phyloP scores from a whole-genome alignment of 2,797 vertebrate genomes.

The Melopsittacus undulatus region DNA sequence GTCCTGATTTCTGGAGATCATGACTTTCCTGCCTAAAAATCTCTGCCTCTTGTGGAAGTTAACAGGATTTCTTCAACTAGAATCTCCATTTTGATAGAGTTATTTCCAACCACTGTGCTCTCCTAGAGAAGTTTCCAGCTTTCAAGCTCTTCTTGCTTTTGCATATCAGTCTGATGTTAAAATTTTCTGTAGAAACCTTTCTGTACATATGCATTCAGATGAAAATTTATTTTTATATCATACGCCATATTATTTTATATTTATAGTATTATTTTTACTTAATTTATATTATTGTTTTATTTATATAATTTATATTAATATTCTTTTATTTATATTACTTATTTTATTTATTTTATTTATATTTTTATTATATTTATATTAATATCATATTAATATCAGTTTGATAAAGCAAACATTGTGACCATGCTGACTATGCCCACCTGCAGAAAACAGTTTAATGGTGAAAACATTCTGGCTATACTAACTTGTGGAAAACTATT shows the following conservation, averaged over 20 bases:
- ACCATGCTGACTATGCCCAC: not conserved
- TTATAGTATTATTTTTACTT: too few relatives aligned
- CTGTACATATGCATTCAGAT: not conserved
- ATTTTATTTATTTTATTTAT: too few relatives aligned
- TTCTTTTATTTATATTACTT: too few relatives aligned
- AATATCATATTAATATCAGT: not conserved
- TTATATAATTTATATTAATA: too few relatives aligned
- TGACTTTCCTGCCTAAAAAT: not conserved
- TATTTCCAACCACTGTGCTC: not conserved
- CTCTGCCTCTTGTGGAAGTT: not conserved
- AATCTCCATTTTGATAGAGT: not conserved
- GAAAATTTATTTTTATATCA: not conserved
- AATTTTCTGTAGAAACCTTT: not conserved
- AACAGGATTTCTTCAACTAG: not conserved
- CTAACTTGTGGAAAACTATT: not conserved
- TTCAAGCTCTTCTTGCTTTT: not conserved
- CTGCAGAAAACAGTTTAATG: not conserved
- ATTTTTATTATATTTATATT: too few relatives aligned
- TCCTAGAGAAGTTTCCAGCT: not conserved
- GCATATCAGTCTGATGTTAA: not conserved
- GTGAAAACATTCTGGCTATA: not conserved
- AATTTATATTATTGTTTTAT: too few relatives aligned
- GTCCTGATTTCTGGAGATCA: not conserved
- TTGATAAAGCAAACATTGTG: not conserved
- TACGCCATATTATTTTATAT: too few relatives aligned